Evolutionary conservation across 2,797 vertebrate species (phyloP).

Genomic region (Tapera naevia): DNA sequence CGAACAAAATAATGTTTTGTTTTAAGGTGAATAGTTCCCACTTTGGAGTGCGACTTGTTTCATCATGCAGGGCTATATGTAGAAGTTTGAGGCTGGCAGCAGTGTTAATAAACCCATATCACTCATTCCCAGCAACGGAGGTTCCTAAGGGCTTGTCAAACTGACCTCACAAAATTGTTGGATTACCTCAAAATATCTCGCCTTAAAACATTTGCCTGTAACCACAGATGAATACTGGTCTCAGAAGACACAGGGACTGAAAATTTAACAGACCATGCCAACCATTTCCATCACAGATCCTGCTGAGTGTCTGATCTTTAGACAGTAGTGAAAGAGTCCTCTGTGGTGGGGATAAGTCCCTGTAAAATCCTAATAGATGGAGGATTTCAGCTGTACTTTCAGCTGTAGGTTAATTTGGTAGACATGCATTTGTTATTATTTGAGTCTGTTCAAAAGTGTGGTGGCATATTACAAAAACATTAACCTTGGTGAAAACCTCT

Average conservation of each 20-base stretch:
- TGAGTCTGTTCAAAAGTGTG: background rate
- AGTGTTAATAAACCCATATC: accelerated
- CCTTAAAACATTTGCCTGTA: background rate
- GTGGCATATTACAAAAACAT: background rate
- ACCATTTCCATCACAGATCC: background rate
- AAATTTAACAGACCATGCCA: background rate
- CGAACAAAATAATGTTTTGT: background rate
- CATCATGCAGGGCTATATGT: no score
- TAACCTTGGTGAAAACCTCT: background rate
- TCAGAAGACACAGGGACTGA: background rate
- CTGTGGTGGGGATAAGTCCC: background rate
- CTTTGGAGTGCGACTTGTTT: background rate
- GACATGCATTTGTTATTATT: background rate
- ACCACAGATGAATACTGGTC: background rate
- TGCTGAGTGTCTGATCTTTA: background rate
- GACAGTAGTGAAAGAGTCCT: background rate
- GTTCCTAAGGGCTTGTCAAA: background rate
- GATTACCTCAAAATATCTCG: background rate
- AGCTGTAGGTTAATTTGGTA: background rate
- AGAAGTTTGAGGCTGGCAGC: background rate
- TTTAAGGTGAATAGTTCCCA: background rate
- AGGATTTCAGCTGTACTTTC: background rate
- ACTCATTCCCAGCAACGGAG: background rate
- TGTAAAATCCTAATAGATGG: background rate
- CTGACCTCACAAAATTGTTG: background rate